These are phyloP conservation scores for Sesamia nonagrioides DNA, from an alignment of 1,140 invertebrate species.

Conservation along the genomic window DNA sequence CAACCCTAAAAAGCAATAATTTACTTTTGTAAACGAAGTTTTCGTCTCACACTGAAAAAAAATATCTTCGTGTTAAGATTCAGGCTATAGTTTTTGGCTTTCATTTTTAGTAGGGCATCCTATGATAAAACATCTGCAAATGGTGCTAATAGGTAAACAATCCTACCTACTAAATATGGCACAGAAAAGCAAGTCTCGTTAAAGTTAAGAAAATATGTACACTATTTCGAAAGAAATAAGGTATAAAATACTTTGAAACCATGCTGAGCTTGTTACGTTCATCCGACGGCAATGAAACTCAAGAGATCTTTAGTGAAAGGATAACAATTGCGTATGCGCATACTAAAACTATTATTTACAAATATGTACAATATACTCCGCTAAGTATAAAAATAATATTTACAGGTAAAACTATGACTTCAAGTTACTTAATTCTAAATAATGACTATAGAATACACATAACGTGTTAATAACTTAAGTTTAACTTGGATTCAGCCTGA, in stretches of 20 bases:
- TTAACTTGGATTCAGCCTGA: slow-evolving; percentile 26
- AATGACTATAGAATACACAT: slow-evolving; percentile 45
- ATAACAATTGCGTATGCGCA: slow-evolving; percentile 83
- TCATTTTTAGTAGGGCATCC: slow-evolving; percentile 15
- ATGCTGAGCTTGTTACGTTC: slow-evolving; percentile 72
- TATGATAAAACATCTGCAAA: slow-evolving; percentile 1
- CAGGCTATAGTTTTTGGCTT: background rate
- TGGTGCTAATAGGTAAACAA: slow-evolving; percentile 5
- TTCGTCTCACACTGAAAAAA: background rate
- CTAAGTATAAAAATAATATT: slow-evolving; percentile 51
- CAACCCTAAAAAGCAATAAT: background rate
- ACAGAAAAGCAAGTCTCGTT: slow-evolving; percentile 39
- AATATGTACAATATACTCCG: slow-evolving; percentile 58
- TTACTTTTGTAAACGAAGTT: background rate
- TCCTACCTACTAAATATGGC: slow-evolving; percentile 41
- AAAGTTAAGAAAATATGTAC: slow-evolving; percentile 33
- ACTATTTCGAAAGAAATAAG: slow-evolving; percentile 9
- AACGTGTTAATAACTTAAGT: slow-evolving; percentile 39
- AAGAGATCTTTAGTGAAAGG: slow-evolving; percentile 87
- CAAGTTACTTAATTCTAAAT: slow-evolving; percentile 66
- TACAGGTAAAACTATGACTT: slow-evolving; percentile 74
- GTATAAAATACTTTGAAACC: slow-evolving; percentile 65
- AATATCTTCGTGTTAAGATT: background rate
- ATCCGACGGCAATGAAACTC: slow-evolving; percentile 81
- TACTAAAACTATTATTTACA: slow-evolving; percentile 68